phyloP scores from a whole-genome alignment of 2,797 vertebrate genomes.

The Scyliorhinus canicula region DNA sequence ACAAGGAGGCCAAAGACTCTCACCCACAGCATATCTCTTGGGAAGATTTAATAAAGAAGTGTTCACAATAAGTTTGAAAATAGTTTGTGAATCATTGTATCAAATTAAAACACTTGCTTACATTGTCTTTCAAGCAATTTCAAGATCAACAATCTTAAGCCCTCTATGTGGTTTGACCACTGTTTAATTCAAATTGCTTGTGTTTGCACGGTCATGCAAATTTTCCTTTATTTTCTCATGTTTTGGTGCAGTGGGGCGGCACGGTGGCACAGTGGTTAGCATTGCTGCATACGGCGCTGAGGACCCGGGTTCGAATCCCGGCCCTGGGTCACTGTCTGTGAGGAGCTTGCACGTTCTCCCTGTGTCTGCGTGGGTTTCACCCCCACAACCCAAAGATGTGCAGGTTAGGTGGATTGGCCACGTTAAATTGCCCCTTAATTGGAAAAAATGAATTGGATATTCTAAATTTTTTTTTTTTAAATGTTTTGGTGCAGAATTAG shows the following conservation, averaged over 20 bases:
- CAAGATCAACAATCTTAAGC: not conserved
- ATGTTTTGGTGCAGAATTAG: not conserved
- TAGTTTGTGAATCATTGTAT: not conserved
- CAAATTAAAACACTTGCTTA: not conserved
- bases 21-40: too few relatives aligned
- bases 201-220: not conserved
- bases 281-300: too few relatives aligned
- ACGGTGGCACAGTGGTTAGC: too few relatives aligned
- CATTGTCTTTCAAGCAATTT: not conserved
- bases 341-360: too few relatives aligned
- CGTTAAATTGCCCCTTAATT: too few relatives aligned
- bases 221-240: slow-evolving; percentile 4
- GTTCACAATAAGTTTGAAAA: not conserved
- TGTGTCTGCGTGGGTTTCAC: too few relatives aligned
- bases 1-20: too few relatives aligned
- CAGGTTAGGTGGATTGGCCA: too few relatives aligned
- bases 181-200: not conserved
- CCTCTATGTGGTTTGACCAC: not conserved
- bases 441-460: too few relatives aligned
- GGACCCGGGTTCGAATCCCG: too few relatives aligned
- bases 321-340: too few relatives aligned
- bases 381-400: too few relatives aligned
- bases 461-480: not conserved
- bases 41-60: not conserved
- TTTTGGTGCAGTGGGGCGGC: not conserved